Percentiles rank a stretch among this genome's conserved stretches.
These are phyloP conservation scores for Drosophila azteca DNA, from an alignment of 1,140 invertebrate species.

Conservation along the genomic window DNA sequence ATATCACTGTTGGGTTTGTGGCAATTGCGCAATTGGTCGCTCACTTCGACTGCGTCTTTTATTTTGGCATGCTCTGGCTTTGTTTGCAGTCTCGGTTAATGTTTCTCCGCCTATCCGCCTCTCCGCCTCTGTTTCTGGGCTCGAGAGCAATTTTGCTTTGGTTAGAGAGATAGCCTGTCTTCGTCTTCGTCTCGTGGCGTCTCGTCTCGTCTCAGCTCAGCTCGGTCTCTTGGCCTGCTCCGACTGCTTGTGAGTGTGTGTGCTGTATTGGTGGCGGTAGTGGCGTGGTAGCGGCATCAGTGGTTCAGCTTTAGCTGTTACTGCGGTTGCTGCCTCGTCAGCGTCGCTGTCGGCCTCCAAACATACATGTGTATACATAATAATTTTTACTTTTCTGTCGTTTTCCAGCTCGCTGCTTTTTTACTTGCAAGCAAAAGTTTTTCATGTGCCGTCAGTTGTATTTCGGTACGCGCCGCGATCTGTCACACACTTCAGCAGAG, in stretches of 20 bases:
- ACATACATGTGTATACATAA: slow-evolving; percentile 76
- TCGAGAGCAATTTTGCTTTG: slow-evolving; percentile 41
- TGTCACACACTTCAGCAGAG: slow-evolving; percentile 64
- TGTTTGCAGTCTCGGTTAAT: slow-evolving; percentile 30
- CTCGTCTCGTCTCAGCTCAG: slow-evolving; percentile 15
- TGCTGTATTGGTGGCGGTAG: slow-evolving; percentile 33
- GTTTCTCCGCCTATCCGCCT: slow-evolving; percentile 1
- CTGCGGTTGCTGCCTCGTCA: slow-evolving; percentile 31
- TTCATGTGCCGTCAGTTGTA: slow-evolving; percentile 83
- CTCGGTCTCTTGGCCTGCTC: background rate
- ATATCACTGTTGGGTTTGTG: background rate
- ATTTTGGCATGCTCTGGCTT: slow-evolving; percentile 49
- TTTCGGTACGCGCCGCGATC: slow-evolving; percentile 83
- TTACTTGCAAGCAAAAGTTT: slow-evolving; percentile 82
- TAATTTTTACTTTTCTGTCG: slow-evolving; percentile 73
- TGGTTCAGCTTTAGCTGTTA: slow-evolving; percentile 41
- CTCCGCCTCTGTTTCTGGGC: slow-evolving; percentile 16
- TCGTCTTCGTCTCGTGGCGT: slow-evolving; percentile 1
- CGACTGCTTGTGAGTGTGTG: slow-evolving; percentile 26
- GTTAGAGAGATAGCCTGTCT: slow-evolving; percentile 11
- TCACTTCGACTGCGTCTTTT: slow-evolving; percentile 58
- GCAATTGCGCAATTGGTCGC: slow-evolving; percentile 75
- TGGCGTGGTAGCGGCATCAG: slow-evolving; percentile 46
- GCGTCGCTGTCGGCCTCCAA: slow-evolving; percentile 68
- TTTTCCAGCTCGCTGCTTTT: slow-evolving; percentile 79